phyloP scores from a whole-genome alignment of 1,140 invertebrate species.

The Heliconius nattereri region DNA sequence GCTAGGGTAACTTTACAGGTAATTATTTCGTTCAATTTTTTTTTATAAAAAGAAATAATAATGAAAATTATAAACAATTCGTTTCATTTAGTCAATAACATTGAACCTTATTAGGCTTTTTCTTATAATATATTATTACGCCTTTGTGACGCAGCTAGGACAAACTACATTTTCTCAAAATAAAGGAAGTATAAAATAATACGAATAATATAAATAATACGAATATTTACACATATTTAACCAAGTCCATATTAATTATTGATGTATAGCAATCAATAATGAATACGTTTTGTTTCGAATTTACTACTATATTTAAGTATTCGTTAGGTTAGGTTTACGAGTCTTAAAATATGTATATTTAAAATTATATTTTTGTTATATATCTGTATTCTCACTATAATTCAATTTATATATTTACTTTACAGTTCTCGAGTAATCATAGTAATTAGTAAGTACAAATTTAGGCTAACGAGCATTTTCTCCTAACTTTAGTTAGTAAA shows the following conservation, averaged over 20 bases:
- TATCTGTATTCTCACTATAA: background rate
- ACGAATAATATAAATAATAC: too few species aligned
- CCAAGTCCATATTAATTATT: background rate
- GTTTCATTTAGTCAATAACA: too few species aligned
- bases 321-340: background rate
- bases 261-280: background rate
- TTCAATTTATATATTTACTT: conserved; percentile 4
- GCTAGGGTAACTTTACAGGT: background rate
- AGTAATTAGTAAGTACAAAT: background rate
- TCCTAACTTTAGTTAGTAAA: background rate
- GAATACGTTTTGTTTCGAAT: background rate
- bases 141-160: too few species aligned
- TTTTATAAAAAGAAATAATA: background rate
- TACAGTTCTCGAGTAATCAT: background rate
- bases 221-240: background rate
- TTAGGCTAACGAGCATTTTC: background rate
- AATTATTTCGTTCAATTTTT: background rate
- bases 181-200: too few species aligned
- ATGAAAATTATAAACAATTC: background rate
- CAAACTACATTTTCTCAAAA: too few species aligned
- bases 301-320: background rate
- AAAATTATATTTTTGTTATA: background rate
- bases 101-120: too few species aligned
- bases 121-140: too few species aligned
- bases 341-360: background rate